Conservation (phyloP, 2,113 vertebrate genomes). For the Ictidomys tridecemlineatus region DNA sequence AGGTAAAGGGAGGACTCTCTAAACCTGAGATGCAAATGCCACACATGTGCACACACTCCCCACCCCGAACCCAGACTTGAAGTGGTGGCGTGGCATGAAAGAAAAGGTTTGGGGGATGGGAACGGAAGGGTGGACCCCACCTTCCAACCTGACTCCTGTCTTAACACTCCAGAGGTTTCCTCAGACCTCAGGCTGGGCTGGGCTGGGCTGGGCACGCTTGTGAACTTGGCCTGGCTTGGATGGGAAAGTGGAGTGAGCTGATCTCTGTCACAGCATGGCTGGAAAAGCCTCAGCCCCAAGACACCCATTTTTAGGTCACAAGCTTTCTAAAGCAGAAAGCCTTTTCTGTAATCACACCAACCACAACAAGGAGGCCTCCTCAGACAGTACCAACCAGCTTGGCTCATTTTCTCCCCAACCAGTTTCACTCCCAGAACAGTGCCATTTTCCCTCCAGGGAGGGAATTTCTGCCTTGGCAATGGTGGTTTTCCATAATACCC, state of each 20-base stretch:
- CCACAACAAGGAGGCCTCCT: not conserved
- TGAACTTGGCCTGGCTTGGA: not conserved
- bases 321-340: not conserved
- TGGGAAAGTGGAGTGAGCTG: accelerated
- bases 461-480: not conserved
- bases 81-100: not conserved
- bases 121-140: accelerated
- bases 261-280: not conserved
- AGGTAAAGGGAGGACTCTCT: not conserved
- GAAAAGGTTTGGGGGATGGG: not conserved
- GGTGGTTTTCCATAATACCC: not conserved
- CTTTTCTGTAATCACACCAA: not conserved
- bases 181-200: not conserved
- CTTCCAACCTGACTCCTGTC: not conserved
- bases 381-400: not conserved
- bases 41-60: accelerated
- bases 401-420: not conserved
- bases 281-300: not conserved
- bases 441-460: not conserved
- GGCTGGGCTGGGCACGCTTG: not conserved
- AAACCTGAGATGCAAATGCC: not conserved
- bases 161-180: not conserved
- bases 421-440: not conserved
- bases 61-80: not conserved
- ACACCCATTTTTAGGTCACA: not conserved